Conservation (phyloP, 2,113 vertebrate species). For the Arenaria interpres region DNA sequence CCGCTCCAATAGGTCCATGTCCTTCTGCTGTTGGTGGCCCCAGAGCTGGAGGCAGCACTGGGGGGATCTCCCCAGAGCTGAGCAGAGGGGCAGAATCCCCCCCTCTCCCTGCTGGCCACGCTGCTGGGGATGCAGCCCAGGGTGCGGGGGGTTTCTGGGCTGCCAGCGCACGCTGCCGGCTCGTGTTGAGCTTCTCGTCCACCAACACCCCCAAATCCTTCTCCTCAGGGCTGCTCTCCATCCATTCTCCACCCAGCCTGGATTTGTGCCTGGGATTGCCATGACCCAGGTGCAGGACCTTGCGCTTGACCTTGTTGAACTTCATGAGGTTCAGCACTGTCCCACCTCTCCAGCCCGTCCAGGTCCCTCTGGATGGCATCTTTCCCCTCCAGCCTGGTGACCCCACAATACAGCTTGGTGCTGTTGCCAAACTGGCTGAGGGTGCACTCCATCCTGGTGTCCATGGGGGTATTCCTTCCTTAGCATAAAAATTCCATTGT, state of each 20-base stretch:
- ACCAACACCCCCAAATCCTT: background rate
- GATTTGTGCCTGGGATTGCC: background rate
- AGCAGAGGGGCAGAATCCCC: background rate
- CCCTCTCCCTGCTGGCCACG: background rate
- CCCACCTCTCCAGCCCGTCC: background rate
- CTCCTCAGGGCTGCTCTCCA: background rate
- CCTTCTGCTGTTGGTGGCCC: background rate
- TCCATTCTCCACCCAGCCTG: background rate
- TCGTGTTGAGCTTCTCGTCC: background rate
- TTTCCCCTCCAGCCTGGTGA: background rate
- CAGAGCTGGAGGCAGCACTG: background rate
- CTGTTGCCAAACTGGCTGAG: background rate
- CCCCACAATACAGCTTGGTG: background rate
- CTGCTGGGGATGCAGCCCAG: background rate
- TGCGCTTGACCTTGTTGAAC: background rate
- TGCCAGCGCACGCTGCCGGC: fast-evolving
- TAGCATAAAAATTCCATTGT: background rate
- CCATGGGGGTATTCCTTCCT: background rate
- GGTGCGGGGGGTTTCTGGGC: background rate
- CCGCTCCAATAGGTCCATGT: background rate
- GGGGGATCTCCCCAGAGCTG: background rate
- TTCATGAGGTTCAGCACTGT: background rate
- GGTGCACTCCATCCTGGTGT: background rate
- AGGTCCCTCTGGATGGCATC: background rate
- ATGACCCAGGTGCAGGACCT: background rate